These are phyloP conservation scores for Orthonychiurus folsomi DNA, from an alignment of 2,888 invertebrate genomes.

Conservation along the genomic window DNA sequence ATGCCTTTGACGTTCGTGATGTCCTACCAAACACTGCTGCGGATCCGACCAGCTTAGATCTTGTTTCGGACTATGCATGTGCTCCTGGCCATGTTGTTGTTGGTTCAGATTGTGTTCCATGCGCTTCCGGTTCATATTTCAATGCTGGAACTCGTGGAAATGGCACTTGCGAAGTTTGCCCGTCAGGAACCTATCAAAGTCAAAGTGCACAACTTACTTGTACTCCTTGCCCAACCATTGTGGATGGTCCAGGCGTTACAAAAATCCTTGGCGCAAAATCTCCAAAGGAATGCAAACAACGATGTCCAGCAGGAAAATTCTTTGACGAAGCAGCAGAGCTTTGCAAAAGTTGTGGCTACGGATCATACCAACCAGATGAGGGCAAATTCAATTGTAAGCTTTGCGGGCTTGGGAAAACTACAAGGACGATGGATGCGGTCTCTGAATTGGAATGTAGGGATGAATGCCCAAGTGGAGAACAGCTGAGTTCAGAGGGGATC, in stretches of 20 bases:
- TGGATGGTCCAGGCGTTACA: conserved; percentile 81
- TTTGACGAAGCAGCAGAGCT: conserved; percentile 80
- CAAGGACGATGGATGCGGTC: conserved; percentile 78
- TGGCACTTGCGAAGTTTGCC: conserved; percentile 72
- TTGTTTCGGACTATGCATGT: conserved; percentile 88
- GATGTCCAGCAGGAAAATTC: conserved; percentile 88
- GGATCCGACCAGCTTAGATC: conserved; percentile 74
- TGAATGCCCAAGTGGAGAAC: conserved; percentile 78
- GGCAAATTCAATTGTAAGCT: conserved; percentile 80
- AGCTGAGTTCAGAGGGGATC: conserved; percentile 74
- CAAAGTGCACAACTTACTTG: conserved; percentile 84
- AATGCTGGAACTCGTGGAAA: conserved; percentile 59
- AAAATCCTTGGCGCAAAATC: conserved; percentile 73
- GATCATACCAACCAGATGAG: conserved; percentile 83
- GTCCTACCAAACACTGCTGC: conserved; percentile 90
- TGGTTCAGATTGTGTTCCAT: conserved; percentile 56
- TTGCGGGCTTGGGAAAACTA: conserved; percentile 85
- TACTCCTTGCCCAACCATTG: conserved; percentile 77
- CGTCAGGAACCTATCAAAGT: conserved; percentile 85
- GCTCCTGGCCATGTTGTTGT: conserved; percentile 87
- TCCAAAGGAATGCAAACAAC: conserved; percentile 50
- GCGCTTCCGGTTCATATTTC: conserved; percentile 81
- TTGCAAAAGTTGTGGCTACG: conserved; percentile 86
- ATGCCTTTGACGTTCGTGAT: conserved; percentile 85
- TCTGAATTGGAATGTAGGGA: conserved; percentile 74